Conservation (phyloP, 1,140 invertebrate genomes). For the Drosophila erecta region DNA sequence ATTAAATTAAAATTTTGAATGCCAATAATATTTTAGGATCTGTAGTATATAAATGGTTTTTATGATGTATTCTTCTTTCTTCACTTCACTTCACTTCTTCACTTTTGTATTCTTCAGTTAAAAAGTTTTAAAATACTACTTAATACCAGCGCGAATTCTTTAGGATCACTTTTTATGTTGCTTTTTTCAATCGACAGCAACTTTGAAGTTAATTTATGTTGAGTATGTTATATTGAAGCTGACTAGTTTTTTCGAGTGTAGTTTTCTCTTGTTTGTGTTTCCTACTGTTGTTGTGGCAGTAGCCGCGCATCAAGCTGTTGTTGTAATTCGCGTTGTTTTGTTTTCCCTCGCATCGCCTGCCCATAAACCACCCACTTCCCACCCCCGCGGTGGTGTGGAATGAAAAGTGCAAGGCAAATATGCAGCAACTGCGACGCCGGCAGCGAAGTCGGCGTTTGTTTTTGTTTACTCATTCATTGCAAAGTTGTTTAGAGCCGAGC, state of each 20-base stretch:
- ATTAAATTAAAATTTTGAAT: no score
- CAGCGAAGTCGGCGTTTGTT: constrained; percentile 66
- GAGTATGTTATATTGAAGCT: no score
- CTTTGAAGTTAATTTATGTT: no score
- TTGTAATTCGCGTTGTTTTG: constrained; percentile 73
- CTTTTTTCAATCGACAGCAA: no score
- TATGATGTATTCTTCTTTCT: no score
- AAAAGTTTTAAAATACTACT: no score
- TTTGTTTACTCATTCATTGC: constrained; percentile 81
- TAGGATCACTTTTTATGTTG: no score
- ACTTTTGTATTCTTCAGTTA: no score
- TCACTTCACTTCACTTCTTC: no score
- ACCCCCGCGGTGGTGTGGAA: constrained; percentile 37
- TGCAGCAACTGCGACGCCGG: constrained; percentile 57
- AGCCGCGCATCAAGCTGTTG: constrained; percentile 35
- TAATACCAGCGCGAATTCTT: no score
- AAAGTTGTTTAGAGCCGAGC: constrained; percentile 76
- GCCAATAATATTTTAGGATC: not conserved
- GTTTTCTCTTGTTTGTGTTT: constrained; percentile 54
- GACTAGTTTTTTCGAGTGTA: constrained; percentile 8
- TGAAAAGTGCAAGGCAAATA: constrained; percentile 75
- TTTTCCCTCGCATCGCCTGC: constrained; percentile 65
- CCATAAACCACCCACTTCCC: constrained; percentile 19
- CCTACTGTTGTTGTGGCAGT: constrained; percentile 52
- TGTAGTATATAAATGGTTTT: no score